A percentile compares a stretch with the other conserved stretches of the same genome.
Conservation (phyloP, 1,140 invertebrate genomes). For the Micrasema minimum region DNA sequence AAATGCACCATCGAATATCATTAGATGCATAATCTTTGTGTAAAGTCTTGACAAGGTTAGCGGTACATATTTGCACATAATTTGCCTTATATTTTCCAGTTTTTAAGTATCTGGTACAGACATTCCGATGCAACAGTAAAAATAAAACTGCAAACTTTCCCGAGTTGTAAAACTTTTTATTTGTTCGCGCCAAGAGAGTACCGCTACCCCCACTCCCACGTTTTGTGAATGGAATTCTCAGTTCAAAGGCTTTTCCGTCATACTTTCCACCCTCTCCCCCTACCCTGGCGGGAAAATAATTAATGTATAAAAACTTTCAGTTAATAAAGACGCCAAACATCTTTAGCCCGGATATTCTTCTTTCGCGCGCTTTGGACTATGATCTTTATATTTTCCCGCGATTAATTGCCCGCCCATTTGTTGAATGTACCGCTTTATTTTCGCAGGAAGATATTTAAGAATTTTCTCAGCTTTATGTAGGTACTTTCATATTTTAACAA, state of each 20-base stretch:
- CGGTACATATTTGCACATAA: too few relatives aligned
- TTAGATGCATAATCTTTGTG: too few relatives aligned
- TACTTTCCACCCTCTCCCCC: conserved; percentile 13
- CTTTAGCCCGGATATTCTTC: conserved; percentile 30
- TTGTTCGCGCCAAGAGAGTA: conserved; percentile 13
- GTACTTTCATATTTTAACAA: too few relatives aligned
- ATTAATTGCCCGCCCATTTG: conserved; percentile 42
- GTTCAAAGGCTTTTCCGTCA: conserved; percentile 29
- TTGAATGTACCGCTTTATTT: conserved; percentile 37
- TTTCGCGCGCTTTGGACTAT: conserved; percentile 38
- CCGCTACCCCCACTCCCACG: background rate
- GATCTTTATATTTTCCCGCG: conserved; percentile 40
- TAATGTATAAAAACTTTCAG: conserved; percentile 48
- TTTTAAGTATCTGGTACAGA: background rate
- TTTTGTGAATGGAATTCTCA: conserved; percentile 31
- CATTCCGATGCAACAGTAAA: background rate
- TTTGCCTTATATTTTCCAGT: too few relatives aligned
- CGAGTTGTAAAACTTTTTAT: conserved; percentile 26
- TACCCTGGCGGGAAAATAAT: conserved; percentile 32
- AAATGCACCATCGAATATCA: too few relatives aligned
- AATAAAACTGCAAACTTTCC: conserved; percentile 4
- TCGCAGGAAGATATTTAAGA: background rate
- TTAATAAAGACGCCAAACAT: conserved; percentile 45
- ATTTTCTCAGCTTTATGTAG: too few relatives aligned
- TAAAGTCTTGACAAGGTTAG: too few relatives aligned